Percentiles rank a stretch among this genome's conserved stretches.
phyloP scores from a whole-genome alignment of 2,113 vertebrate species.

The Promerops cafer region DNA sequence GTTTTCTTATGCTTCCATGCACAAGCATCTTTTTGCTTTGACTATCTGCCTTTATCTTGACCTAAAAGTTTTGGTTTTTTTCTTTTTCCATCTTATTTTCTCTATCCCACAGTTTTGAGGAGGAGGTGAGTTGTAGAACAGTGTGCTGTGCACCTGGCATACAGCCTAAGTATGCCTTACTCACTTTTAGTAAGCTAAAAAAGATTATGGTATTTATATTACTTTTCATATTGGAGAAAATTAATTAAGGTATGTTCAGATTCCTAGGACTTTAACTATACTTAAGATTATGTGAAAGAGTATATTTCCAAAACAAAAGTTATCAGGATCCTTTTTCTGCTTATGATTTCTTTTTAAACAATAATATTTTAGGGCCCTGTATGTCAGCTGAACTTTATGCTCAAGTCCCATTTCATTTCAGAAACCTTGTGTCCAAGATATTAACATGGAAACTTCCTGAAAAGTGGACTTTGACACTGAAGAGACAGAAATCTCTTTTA shows the following conservation, averaged over 20 bases:
- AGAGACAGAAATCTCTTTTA: background rate
- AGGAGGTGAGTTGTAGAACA: background rate
- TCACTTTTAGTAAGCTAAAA: background rate
- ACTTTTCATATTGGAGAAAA: background rate
- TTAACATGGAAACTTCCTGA: background rate
- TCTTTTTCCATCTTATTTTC: background rate
- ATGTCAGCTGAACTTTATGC: background rate
- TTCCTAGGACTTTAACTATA: background rate
- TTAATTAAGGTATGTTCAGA: background rate
- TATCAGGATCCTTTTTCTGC: background rate
- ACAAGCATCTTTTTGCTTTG: background rate
- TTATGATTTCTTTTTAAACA: background rate
- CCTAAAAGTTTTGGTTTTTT: background rate
- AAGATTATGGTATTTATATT: background rate
- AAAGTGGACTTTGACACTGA: background rate
- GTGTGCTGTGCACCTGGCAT: background rate
- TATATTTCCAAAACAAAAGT: background rate
- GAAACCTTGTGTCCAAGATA: background rate
- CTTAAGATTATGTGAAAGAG: background rate
- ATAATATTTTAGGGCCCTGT: background rate
- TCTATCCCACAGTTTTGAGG: rapidly evolving
- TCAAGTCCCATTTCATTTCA: background rate
- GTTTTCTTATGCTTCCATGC: background rate
- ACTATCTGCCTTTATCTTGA: background rate
- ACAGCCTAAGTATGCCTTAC: too few relatives aligned